These are phyloP conservation scores for Chiroxiphia lanceolata DNA, from an alignment of 2,797 vertebrate species.

Conservation along the genomic window DNA sequence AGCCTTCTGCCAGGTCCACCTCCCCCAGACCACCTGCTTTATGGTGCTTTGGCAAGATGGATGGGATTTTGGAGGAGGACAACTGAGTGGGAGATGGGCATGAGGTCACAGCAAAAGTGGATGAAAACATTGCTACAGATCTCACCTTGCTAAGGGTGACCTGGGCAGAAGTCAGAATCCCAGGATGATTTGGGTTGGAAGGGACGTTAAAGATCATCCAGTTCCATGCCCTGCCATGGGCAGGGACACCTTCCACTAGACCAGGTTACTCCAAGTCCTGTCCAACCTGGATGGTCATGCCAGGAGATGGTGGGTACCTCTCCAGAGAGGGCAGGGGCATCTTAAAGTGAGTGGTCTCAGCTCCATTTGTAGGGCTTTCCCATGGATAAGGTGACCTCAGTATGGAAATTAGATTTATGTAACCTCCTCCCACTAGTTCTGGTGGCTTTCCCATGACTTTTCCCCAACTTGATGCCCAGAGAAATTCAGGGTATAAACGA, in stretches of 20 bases:
- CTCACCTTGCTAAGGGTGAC: not conserved
- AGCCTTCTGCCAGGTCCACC: not conserved
- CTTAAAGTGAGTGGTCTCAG: not conserved
- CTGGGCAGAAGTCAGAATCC: not conserved
- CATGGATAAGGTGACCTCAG: not conserved
- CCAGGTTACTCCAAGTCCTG: not conserved
- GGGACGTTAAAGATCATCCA: not conserved
- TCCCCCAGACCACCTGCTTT: not conserved
- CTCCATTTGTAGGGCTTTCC: not conserved
- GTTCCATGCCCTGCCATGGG: rapidly evolving
- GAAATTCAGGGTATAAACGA: not conserved
- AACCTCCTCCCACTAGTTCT: not conserved
- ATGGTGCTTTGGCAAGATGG: not conserved
- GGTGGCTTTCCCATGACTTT: not conserved
- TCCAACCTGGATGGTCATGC: not conserved
- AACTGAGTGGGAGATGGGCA: rapidly evolving
- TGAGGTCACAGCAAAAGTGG: not conserved
- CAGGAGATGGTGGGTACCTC: not conserved
- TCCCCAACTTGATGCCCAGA: not conserved
- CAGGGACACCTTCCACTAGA: not conserved
- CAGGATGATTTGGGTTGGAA: not conserved
- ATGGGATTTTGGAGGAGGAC: not conserved
- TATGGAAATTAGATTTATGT: not conserved
- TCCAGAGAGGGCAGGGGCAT: not conserved
- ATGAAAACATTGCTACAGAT: not conserved